A percentile compares a stretch with the other conserved stretches of the same genome.
These are phyloP conservation scores for Trypoxylus dichotomus DNA, from an alignment of 1,140 invertebrate species.

Conservation along the genomic window DNA sequence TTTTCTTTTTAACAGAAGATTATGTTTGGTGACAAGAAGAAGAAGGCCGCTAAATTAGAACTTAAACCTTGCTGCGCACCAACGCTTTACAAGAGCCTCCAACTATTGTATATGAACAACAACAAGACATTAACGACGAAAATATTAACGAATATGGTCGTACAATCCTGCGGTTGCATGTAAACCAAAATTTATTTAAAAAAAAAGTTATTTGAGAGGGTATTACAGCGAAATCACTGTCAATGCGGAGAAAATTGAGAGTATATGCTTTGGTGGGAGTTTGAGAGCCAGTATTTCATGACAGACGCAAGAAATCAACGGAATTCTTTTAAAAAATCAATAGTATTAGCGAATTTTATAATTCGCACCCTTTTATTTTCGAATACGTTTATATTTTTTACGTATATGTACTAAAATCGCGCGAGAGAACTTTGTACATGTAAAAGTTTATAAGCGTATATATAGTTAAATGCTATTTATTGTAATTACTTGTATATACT, in stretches of 20 bases:
- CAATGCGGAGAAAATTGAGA: neutral
- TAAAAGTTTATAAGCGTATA: neutral
- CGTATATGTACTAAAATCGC: neutral
- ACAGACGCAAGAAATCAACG: neutral
- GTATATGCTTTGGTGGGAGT: neutral
- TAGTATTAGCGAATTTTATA: neutral
- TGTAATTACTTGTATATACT: conserved; percentile 16
- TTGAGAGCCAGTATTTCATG: neutral
- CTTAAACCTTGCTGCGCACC: conserved; percentile 78
- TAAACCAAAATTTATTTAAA: conserved; percentile 56
- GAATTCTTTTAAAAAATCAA: neutral
- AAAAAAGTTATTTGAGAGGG: neutral
- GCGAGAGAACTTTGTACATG: neutral
- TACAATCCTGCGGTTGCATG: conserved; percentile 81
- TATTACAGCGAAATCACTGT: too few relatives aligned
- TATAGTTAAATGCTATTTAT: neutral
- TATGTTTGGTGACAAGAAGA: conserved; percentile 55
- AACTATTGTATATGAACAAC: conserved; percentile 72
- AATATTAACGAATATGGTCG: conserved; percentile 80
- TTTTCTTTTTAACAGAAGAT: conserved; percentile 60
- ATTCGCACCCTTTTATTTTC: neutral
- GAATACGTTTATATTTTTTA: neutral
- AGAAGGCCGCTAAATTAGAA: conserved; percentile 55
- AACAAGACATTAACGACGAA: conserved; percentile 75
- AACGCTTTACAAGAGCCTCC: conserved; percentile 73